Evolutionary conservation across 1,140 invertebrate genomes (phyloP).

Genomic region (Chlorops oryzae): DNA sequence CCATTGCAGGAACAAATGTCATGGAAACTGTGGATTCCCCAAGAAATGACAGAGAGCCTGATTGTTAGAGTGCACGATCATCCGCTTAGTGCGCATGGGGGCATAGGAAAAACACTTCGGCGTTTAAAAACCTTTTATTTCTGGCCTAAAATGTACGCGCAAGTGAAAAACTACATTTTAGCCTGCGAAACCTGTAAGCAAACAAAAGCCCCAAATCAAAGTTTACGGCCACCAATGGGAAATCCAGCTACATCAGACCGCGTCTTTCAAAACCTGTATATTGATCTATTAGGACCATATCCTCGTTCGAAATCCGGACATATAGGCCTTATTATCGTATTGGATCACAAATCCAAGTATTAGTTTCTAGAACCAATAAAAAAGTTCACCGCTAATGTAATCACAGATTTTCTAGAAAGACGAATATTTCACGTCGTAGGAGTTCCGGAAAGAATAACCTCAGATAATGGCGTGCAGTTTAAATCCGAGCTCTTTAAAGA

Average conservation of each 20-base stretch:
- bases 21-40: conserved; percentile 15
- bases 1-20: not conserved
- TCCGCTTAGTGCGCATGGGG: conserved; percentile 8
- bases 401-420: too few species aligned
- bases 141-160: conserved; percentile 9
- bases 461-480: too few species aligned
- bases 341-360: too few species aligned
- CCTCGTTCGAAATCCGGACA: not conserved
- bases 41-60: not conserved
- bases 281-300: conserved; percentile 8
- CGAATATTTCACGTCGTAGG: too few species aligned
- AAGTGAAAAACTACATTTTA: conserved; percentile 10
- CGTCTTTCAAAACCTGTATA: not conserved
- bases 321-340: not conserved
- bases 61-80: conserved; percentile 8
- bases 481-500: too few species aligned
- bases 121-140: conserved; percentile 4
- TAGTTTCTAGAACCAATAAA: too few species aligned
- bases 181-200: conserved; percentile 11
- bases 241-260: not conserved
- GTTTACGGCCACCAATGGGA: conserved; percentile 11
- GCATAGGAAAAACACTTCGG: conserved; percentile 14
- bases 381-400: too few species aligned
- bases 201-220: conserved; percentile 15
- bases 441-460: too few species aligned